Base-by-base conservation (phyloP, 1,140 invertebrate species). In the Mactra quadrangularis region DNA sequence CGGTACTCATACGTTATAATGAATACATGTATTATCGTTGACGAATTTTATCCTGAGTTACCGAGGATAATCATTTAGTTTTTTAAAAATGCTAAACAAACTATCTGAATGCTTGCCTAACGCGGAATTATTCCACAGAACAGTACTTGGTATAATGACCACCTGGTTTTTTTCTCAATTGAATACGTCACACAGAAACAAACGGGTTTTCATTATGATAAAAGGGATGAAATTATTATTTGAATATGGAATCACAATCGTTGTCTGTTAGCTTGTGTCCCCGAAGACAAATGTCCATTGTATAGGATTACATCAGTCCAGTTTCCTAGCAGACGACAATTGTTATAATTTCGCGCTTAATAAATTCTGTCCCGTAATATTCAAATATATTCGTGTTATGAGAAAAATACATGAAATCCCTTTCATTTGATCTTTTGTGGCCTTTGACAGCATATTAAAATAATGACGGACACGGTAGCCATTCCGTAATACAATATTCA, bases 381-480 rank as follows among this genome's bases (percentile, higher is more conserved):
- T 76, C 72, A 29, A 50, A 60, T 38, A 66, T 66, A 66, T 64
- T 78, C 76, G 68, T 78, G 27, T 33, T 15, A 15, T 66, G 25
- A 68, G 64, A 31, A 38, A 78, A 78, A 78, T 47, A 45, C 60
- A 77, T 62, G 38, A 62, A 31, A 50, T 29, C 60, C 47, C 27
- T 31, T 41, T 57, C 50, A 78, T 78, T 78, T 78, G 76, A 78
- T 78, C 76, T 78, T 68, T 78, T 78, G 76, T 78, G 38, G 31
- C 9, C 1, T 15, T 38, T n/a, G 64, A 68, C 64, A 68, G 64
- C 45, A 50, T 68, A 68, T 68, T 68, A 68, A 68, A 68, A 68
- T 68, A 68, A 68, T 68, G 64, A 68, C 19, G 41, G 64, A 50
- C 41, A 50, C 47, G n/a, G 29, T 50, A 68, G n/a, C 29, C 64